These are phyloP conservation scores for Blera fallax DNA, from an alignment of 2,888 invertebrate genomes.

Conservation along the genomic window DNA sequence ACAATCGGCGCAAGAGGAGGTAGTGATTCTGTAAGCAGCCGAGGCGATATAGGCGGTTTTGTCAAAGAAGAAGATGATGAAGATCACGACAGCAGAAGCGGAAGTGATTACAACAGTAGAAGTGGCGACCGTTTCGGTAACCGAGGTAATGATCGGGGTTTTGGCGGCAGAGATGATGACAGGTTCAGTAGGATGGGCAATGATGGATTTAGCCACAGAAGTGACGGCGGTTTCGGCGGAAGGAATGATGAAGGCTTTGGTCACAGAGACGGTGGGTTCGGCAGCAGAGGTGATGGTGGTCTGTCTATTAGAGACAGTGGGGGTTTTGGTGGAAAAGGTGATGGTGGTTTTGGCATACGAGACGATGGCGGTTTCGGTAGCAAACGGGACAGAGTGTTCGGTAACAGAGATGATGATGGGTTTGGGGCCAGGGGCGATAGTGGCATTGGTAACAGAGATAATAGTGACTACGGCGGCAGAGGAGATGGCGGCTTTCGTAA, in stretches of 20 bases:
- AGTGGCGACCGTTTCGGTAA: neutral
- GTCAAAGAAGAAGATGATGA: neutral
- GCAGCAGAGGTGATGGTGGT: neutral
- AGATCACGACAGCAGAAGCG: neutral
- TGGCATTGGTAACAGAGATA: neutral
- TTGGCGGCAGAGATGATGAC: neutral
- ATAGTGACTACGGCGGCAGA: constrained; percentile 7
- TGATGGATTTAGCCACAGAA: neutral
- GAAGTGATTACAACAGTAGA: neutral
- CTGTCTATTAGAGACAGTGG: neutral
- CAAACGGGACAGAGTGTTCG: neutral
- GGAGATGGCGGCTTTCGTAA: constrained; percentile 65
- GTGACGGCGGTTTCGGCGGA: neutral
- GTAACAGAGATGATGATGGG: neutral
- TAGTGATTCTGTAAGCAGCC: neutral
- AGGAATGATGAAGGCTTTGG: neutral
- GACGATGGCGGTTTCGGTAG: neutral
- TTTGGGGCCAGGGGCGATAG: neutral
- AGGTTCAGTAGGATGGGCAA: neutral
- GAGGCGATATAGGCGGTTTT: neutral
- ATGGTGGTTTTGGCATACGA: neutral
- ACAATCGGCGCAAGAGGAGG: neutral
- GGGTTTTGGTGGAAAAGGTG: neutral
- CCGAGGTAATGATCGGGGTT: neutral
- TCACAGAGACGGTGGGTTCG: neutral